Percentiles rank a stretch among this genome's conserved stretches.
These are phyloP conservation scores for Folsomia manolachei DNA, from an alignment of 2,888 invertebrate species.

Conservation along the genomic window DNA sequence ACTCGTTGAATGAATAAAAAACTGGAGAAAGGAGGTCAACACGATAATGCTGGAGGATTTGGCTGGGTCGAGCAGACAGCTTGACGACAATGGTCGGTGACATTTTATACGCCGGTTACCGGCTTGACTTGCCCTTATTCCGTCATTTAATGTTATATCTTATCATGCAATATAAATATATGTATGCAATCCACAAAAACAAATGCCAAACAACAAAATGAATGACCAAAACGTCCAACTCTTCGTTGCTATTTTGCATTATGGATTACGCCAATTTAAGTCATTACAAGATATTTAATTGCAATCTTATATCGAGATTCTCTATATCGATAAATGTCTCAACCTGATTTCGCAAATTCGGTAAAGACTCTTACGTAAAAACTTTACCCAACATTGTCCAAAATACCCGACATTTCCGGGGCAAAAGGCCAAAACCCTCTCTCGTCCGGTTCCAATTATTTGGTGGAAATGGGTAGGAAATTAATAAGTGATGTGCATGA, in stretches of 20 bases:
- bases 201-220: background rate
- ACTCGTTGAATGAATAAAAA: background rate
- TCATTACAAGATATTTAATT: background rate
- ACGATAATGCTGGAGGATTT: background rate
- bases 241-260: background rate
- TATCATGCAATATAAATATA: background rate
- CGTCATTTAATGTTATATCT: background rate
- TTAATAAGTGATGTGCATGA: background rate
- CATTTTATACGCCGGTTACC: background rate
- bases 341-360: background rate
- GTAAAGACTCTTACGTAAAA: background rate
- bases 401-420: no score
- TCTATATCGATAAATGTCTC: background rate
- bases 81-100: background rate
- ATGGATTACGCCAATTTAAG: background rate
- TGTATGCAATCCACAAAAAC: no score
- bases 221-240: background rate
- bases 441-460: no score
- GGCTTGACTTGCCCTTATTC: background rate
- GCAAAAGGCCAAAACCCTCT: background rate
- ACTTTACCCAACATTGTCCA: no score
- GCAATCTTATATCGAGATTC: no score
- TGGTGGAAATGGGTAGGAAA: background rate
- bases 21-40: background rate
- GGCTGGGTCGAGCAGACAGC: background rate